Conservation (phyloP, 2,113 vertebrate species). For the Aythya baeri region DNA sequence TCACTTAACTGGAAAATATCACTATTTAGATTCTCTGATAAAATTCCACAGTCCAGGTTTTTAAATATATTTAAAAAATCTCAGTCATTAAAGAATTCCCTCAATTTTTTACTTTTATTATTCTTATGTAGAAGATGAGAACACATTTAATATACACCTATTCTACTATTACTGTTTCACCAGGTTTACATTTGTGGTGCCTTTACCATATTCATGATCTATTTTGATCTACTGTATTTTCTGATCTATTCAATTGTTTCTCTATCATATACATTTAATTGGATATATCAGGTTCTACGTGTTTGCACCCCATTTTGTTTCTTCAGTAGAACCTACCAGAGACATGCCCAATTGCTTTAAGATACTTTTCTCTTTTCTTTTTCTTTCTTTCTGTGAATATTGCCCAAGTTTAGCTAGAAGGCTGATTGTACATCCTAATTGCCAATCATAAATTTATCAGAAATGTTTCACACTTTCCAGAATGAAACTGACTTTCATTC, state of each 20-base stretch:
- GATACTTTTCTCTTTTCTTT: not conserved
- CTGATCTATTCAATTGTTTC: not conserved
- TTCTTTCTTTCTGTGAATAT: not conserved
- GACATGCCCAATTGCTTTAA: not conserved
- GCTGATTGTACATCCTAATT: not conserved
- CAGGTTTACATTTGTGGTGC: not conserved
- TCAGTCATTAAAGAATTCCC: not conserved
- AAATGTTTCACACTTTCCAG: not conserved
- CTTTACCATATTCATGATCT: not conserved
- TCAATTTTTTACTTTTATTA: not conserved
- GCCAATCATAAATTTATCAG: not conserved
- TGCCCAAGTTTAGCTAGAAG: not conserved
- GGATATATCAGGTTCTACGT: not conserved
- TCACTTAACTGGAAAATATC: not conserved
- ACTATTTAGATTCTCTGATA: not conserved
- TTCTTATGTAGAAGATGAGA: not conserved
- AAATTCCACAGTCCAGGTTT: not conserved
- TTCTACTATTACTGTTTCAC: not conserved
- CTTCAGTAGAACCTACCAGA: not conserved
- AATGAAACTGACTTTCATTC: not conserved
- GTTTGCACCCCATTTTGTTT: not conserved
- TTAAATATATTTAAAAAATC: not conserved
- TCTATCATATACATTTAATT: not conserved
- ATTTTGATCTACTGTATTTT: not conserved
- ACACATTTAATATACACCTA: not conserved